A percentile compares a stretch with the other conserved stretches of the same genome.
phyloP scores from a whole-genome alignment of 2,888 invertebrate genomes.

The Plagodis pulveraria region DNA sequence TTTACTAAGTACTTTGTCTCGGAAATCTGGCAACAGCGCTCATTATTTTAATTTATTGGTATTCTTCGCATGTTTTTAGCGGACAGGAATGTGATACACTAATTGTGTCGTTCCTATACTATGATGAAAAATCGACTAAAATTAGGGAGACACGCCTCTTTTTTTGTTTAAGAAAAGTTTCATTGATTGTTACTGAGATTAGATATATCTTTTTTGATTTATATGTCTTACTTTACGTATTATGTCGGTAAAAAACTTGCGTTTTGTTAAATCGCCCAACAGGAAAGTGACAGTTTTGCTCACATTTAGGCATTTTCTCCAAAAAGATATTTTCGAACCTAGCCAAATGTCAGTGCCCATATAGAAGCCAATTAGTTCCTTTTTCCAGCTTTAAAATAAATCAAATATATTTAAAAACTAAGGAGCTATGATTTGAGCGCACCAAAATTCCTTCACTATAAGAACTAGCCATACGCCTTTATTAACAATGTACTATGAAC shows the following conservation, averaged over 20 bases:
- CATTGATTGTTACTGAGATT: slow-evolving; percentile 26
- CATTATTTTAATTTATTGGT: slow-evolving; percentile 24
- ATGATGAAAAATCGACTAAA: slow-evolving; percentile 27
- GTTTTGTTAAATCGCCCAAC: slow-evolving; percentile 17
- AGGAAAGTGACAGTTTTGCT: slow-evolving; percentile 12
- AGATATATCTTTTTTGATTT: slow-evolving; percentile 16
- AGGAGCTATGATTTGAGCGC: slow-evolving; percentile 25
- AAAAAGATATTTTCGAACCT: slow-evolving; percentile 22
- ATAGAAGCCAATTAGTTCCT: slow-evolving; percentile 16
- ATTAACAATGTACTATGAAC: too few relatives aligned
- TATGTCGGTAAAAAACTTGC: slow-evolving; percentile 19
- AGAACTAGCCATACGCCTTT: slow-evolving; percentile 4
- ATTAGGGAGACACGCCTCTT: slow-evolving; percentile 22
- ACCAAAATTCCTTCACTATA: slow-evolving; percentile 28
- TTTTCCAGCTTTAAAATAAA: too few relatives aligned
- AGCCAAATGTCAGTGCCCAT: slow-evolving; percentile 20
- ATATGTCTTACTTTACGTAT: slow-evolving; percentile 20
- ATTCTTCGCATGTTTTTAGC: slow-evolving; percentile 23
- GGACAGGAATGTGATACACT: slow-evolving; percentile 32
- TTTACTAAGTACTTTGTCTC: slow-evolving; percentile 20
- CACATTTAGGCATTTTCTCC: neutral
- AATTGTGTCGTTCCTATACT: slow-evolving; percentile 28
- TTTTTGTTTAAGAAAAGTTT: slow-evolving; percentile 25
- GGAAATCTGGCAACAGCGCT: slow-evolving; percentile 20
- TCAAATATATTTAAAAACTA: too few relatives aligned